These are phyloP conservation scores for Paramormyrops kingsleyae DNA, from an alignment of 2,113 vertebrate genomes.

Conservation along the genomic window DNA sequence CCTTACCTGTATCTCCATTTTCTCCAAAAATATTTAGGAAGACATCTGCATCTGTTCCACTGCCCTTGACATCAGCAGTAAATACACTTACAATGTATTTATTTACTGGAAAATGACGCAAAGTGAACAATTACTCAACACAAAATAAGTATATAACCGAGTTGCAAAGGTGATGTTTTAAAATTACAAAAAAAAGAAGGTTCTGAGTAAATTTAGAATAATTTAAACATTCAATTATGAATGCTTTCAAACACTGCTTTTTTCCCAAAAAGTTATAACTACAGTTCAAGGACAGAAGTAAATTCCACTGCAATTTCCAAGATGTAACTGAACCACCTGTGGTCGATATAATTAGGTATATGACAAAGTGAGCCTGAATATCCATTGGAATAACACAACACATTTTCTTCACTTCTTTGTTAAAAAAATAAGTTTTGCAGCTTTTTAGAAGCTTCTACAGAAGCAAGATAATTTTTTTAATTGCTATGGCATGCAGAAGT, in stretches of 20 bases:
- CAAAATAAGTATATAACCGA: neutral
- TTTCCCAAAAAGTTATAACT: neutral
- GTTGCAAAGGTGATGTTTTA: neutral
- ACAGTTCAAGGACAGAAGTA: neutral
- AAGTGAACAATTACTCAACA: neutral
- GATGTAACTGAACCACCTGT: neutral
- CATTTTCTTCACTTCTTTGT: neutral
- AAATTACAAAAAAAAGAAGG: neutral
- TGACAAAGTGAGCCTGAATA: neutral
- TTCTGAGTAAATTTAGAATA: neutral
- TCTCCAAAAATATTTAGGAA: constrained; percentile 93
- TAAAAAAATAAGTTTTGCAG: neutral
- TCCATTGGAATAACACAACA: neutral
- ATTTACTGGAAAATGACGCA: constrained; percentile 69
- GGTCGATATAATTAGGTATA: neutral
- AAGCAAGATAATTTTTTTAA: neutral
- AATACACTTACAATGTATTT: constrained; percentile 93
- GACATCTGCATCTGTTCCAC: constrained; percentile 91
- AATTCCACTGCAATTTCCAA: neutral
- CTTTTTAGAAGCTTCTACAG: neutral
- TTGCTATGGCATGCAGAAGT: neutral
- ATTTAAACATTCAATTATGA: neutral
- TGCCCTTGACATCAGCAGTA: constrained; percentile 83
- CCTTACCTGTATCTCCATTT: constrained; percentile 87
- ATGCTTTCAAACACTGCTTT: neutral